phyloP scores from a whole-genome alignment of 2,113 vertebrate genomes.

The Tinamus guttatus region DNA sequence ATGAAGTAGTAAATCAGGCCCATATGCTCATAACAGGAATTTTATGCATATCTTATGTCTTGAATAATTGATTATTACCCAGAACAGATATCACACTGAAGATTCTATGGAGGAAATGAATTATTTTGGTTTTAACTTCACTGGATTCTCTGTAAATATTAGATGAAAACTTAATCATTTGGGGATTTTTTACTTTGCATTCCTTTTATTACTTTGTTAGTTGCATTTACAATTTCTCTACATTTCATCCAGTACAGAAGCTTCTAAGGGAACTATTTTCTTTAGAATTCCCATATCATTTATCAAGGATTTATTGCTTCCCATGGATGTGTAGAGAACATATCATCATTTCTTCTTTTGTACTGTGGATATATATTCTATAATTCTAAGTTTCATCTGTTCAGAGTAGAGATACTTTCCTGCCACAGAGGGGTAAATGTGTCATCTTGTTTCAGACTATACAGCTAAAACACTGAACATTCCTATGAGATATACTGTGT shows the following conservation, averaged over 20 bases:
- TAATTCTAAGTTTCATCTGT: background rate
- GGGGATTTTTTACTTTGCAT: background rate
- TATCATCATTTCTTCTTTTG: background rate
- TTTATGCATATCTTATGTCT: background rate
- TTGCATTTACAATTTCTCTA: background rate
- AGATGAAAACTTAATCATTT: background rate
- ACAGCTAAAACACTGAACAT: background rate
- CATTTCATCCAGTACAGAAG: background rate
- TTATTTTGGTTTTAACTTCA: background rate
- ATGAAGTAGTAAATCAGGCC: background rate
- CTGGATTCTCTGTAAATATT: background rate
- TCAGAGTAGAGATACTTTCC: background rate
- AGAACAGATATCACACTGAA: background rate
- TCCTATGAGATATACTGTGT: background rate
- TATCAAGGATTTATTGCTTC: conserved; percentile 1
- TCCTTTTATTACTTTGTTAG: background rate
- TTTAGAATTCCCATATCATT: background rate
- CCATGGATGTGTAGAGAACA: background rate
- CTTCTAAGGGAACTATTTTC: background rate
- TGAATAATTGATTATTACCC: background rate
- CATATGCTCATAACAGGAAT: background rate
- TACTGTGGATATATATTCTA: background rate
- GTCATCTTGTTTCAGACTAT: background rate
- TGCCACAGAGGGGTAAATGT: background rate
- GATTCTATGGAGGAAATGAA: background rate